Evolutionary conservation across 2,797 vertebrate genomes (phyloP).

Genomic region (Clarias pachynema): DNA sequence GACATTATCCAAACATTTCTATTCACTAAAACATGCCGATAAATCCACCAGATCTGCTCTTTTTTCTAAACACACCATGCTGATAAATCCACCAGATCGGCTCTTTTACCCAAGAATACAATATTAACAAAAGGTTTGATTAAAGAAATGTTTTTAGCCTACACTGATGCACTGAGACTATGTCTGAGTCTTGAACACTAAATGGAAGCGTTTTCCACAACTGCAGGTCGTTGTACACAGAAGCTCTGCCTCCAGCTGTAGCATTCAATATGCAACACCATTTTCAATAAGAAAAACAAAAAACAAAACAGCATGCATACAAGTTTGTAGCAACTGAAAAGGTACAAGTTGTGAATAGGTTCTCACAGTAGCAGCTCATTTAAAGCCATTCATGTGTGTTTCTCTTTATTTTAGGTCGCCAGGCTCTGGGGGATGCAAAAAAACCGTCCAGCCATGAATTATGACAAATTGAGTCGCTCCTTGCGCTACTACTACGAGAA

Average conservation of each 20-base stretch:
- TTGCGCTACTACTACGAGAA: constrained; percentile 98
- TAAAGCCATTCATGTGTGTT: neutral
- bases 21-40: neutral
- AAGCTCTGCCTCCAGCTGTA: neutral
- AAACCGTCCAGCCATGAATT: constrained; percentile 99
- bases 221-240: too few relatives aligned
- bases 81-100: neutral
- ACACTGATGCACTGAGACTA: neutral
- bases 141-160: neutral
- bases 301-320: neutral
- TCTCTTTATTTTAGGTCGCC: constrained; percentile 81
- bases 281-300: neutral
- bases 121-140: neutral
- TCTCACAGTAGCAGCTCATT: neutral
- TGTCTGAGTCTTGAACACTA: too few relatives aligned
- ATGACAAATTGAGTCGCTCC: constrained; percentile 96
- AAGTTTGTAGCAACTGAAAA: too few relatives aligned
- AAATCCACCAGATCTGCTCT: neutral
- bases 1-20: neutral
- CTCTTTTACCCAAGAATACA: neutral
- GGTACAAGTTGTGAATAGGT: neutral
- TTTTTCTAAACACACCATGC: neutral
- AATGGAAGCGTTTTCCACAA: too few relatives aligned
- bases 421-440: constrained; percentile 99
- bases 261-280: neutral